Evolutionary conservation across 2,797 vertebrate species (phyloP).

Genomic region (Takifugu ocellatus): DNA sequence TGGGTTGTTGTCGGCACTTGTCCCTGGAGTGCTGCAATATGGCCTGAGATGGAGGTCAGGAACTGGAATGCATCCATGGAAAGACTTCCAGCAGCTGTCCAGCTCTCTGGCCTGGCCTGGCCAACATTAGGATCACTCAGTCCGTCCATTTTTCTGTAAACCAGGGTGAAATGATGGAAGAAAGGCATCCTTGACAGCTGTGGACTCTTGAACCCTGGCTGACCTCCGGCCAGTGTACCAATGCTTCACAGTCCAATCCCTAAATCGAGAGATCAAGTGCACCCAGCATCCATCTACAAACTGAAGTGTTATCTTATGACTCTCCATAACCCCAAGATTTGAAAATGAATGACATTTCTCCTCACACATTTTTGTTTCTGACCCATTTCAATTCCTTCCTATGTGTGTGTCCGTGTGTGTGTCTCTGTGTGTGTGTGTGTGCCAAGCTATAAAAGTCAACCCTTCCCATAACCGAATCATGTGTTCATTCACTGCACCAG

Average conservation of each 20-base stretch:
- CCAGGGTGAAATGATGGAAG: constrained; percentile 64
- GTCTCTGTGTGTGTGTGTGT: constrained; percentile 9
- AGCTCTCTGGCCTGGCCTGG: constrained; percentile 40
- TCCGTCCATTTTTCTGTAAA: constrained; percentile 64
- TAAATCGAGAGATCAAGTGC: constrained; percentile 12
- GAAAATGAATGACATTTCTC: neutral
- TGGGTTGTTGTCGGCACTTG: constrained; percentile 43
- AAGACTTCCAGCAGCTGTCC: constrained; percentile 77
- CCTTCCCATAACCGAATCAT: constrained; percentile 41
- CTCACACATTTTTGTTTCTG: neutral
- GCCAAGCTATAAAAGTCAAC: constrained; percentile 14
- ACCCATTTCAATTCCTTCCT: neutral
- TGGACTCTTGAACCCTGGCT: constrained; percentile 68
- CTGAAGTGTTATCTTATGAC: neutral
- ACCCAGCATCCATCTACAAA: neutral
- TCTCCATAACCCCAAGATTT: neutral
- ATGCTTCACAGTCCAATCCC: constrained; percentile 10
- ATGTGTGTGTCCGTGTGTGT: constrained; percentile 3
- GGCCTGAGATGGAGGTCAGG: constrained; percentile 73
- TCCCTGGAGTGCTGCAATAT: constrained; percentile 60
- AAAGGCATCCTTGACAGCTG: constrained; percentile 76
- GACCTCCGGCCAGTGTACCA: constrained; percentile 52
- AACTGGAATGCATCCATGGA: constrained; percentile 63
- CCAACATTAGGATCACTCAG: constrained; percentile 71
- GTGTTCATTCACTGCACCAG: constrained; percentile 38